Evolutionary conservation across 2,797 vertebrate species (phyloP).

Genomic region (Tenualosa thibaudeaui): DNA sequence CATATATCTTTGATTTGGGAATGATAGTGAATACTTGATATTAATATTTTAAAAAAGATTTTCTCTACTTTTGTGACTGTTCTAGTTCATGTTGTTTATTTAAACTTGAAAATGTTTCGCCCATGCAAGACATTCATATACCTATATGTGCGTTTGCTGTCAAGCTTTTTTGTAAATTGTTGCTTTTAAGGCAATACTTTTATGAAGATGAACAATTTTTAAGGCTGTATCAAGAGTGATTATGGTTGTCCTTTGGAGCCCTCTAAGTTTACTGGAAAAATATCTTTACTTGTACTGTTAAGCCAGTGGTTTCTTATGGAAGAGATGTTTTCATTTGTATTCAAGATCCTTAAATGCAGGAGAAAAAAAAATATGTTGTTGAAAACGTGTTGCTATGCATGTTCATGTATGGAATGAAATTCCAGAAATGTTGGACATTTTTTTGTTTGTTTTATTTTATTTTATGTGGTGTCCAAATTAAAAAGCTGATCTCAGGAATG

Average conservation of each 20-base stretch:
- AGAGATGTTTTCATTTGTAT: conserved; percentile 80
- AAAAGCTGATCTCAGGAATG: conserved; percentile 58
- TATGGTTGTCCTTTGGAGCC: conserved; percentile 54
- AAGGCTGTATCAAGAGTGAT: conserved; percentile 77
- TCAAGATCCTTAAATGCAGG: conserved; percentile 78
- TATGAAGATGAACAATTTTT: conserved; percentile 68
- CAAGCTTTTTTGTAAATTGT: conserved; percentile 41
- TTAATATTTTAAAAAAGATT: conserved; percentile 8
- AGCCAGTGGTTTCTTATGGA: conserved; percentile 42
- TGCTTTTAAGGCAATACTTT: conserved; percentile 70
- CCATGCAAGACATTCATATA: conserved; percentile 43
- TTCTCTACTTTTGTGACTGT: conserved; percentile 32
- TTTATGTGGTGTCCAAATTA: conserved; percentile 57
- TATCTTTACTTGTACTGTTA: conserved; percentile 39
- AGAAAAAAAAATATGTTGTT: conserved; percentile 87
- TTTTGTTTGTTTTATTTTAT: conserved; percentile 13
- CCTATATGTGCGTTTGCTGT: conserved; percentile 46
- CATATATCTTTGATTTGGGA: conserved; percentile 30
- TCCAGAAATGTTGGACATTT: conserved; percentile 82
- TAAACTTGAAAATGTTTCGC: conserved; percentile 34
- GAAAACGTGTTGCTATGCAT: conserved; percentile 92
- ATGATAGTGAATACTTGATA: conserved; percentile 37
- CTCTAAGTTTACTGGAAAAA: conserved; percentile 71
- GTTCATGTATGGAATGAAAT: conserved; percentile 92
- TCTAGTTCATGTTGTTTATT: conserved; percentile 49